Evolutionary conservation across 1,140 invertebrate species (phyloP).

Genomic region (Microplitis mediator): DNA sequence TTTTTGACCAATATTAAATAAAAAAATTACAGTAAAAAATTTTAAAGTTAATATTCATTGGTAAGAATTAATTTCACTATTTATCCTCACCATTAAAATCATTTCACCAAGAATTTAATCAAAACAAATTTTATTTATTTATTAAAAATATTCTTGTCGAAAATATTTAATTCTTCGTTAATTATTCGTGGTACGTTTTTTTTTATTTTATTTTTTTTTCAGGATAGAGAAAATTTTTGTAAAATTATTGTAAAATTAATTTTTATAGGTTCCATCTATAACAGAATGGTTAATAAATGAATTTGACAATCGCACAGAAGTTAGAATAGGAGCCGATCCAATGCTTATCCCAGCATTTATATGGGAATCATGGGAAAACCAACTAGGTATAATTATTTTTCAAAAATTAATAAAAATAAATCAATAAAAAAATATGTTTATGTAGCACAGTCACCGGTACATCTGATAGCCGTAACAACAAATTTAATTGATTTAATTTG

Average conservation of each 20-base stretch:
- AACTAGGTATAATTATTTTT: constrained; percentile 59
- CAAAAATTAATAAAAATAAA: neutral
- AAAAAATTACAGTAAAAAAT: no score
- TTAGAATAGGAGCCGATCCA: constrained; percentile 83
- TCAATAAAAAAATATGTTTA: constrained; percentile 4
- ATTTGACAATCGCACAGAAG: constrained; percentile 62
- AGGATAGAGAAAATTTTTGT: neutral
- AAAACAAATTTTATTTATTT: no score
- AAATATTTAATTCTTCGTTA: no score
- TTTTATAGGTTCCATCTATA: constrained; percentile 59
- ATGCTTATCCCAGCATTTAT: constrained; percentile 70
- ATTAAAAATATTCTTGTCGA: no score
- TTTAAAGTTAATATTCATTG: no score
- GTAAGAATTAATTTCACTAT: no score
- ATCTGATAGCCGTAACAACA: constrained; percentile 69
- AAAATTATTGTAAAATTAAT: constrained; percentile 19
- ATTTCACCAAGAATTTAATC: no score
- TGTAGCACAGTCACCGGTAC: constrained; percentile 60
- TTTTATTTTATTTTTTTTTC: no score
- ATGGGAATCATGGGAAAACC: constrained; percentile 67
- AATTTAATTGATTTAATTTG: constrained; percentile 86
- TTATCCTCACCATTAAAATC: no score
- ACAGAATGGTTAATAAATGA: constrained; percentile 71
- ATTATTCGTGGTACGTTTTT: no score
- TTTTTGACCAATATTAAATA: no score